Percentiles rank a stretch among this genome's conserved stretches.
Conservation (phyloP, 2,113 vertebrate genomes). For the Pedetes capensis region DNA sequence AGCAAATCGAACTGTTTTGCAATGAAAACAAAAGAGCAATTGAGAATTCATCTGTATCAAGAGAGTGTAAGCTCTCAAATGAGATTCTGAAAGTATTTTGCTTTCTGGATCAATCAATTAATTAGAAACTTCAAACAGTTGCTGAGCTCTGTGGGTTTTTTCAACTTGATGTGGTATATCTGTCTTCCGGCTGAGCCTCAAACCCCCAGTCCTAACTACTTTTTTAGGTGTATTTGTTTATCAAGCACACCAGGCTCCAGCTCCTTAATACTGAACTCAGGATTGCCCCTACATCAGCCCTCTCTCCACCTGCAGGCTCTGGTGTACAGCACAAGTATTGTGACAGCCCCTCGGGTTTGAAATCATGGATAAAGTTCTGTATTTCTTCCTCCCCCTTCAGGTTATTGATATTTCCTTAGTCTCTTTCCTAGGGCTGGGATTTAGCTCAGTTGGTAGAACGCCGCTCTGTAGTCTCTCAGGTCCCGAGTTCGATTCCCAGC, state of each 20-base stretch:
- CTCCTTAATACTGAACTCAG: not conserved
- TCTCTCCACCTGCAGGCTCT: not conserved
- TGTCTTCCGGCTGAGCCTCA: not conserved
- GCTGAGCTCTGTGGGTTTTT: not conserved
- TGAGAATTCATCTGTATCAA: slow-evolving; percentile 25
- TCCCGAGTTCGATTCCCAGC: no score
- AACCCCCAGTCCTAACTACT: not conserved
- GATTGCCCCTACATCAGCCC: not conserved
- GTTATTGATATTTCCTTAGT: not conserved
- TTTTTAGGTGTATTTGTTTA: not conserved
- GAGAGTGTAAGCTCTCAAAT: not conserved
- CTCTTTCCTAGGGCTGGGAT: not conserved
- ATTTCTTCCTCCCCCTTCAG: not conserved
- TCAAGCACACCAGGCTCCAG: not conserved
- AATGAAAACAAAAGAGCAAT: slow-evolving; percentile 21
- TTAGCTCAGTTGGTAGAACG: no score
- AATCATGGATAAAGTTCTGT: not conserved
- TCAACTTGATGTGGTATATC: not conserved
- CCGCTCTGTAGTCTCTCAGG: no score
- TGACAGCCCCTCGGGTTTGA: not conserved
- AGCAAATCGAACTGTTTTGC: not conserved
- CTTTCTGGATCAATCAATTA: slow-evolving; percentile 34
- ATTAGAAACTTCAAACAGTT: slow-evolving; percentile 14
- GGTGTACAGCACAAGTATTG: not conserved
- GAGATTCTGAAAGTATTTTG: not conserved